These are phyloP conservation scores for Varroa destructor DNA, from an alignment of 1,140 invertebrate species.

Conservation along the genomic window DNA sequence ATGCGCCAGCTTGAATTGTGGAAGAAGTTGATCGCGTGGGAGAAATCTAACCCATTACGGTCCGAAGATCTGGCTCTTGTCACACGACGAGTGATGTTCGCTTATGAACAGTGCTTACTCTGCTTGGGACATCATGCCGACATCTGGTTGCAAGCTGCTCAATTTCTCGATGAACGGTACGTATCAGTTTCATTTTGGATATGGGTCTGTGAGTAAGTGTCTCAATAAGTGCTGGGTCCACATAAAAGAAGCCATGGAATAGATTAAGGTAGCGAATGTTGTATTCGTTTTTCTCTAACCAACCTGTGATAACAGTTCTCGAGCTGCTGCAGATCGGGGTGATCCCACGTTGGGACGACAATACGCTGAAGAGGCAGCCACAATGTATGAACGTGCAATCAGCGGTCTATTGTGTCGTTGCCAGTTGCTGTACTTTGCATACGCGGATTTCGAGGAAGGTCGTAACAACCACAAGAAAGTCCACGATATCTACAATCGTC, in stretches of 20 bases:
- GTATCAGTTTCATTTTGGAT: slow-evolving; percentile 35
- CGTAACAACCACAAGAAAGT: slow-evolving; percentile 92
- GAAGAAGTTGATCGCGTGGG: slow-evolving; percentile 97
- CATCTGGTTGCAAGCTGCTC: slow-evolving; percentile 95
- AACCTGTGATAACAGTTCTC: slow-evolving; percentile 2
- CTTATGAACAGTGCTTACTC: slow-evolving; percentile 90
- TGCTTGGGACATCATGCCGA: slow-evolving; percentile 95
- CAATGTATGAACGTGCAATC: slow-evolving; percentile 76
- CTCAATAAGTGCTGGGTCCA: no score
- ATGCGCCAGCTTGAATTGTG: slow-evolving; percentile 90
- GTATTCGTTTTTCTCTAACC: neutral
- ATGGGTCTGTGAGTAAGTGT: neutral
- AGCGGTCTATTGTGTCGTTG: slow-evolving; percentile 69
- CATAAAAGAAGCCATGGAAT: no score
- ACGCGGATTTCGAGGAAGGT: slow-evolving; percentile 96
- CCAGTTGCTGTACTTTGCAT: slow-evolving; percentile 89
- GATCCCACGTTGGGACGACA: slow-evolving; percentile 77
- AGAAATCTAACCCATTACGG: slow-evolving; percentile 84
- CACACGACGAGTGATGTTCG: slow-evolving; percentile 90
- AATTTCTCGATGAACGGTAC: slow-evolving; percentile 81
- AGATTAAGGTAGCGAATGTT: no score
- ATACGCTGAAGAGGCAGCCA: slow-evolving; percentile 82
- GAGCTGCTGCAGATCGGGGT: slow-evolving; percentile 23
- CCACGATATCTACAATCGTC: slow-evolving; percentile 85
- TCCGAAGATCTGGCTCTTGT: slow-evolving; percentile 87